These are phyloP conservation scores for Desmophyllum pertusum DNA, from an alignment of 92 coral and sea anemone species.

Conservation along the genomic window DNA sequence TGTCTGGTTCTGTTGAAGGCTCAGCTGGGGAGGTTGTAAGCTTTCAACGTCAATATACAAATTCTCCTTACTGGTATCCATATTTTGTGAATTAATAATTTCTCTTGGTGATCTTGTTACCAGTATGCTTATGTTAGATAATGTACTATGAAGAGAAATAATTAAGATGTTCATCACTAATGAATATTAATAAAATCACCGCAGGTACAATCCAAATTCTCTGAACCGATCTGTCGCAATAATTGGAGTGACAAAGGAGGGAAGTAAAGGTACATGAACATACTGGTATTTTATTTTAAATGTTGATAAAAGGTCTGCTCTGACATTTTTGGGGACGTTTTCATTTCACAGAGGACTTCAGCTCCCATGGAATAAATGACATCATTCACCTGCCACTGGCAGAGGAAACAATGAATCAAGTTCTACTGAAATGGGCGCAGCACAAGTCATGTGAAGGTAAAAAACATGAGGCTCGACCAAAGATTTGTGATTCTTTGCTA, in stretches of 20 bases:
- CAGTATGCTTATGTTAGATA: neutral
- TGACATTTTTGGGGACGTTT: neutral
- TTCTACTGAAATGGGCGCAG: conserved; percentile 79
- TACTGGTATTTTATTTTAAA: neutral
- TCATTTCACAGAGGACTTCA: conserved; percentile 44
- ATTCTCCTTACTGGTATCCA: neutral
- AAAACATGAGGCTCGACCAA: neutral
- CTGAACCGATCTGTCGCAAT: conserved; percentile 67
- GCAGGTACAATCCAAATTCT: conserved; percentile 67
- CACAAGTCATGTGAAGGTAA: conserved; percentile 66
- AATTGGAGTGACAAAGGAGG: conserved; percentile 65
- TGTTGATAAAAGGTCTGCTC: neutral
- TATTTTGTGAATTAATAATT: too few species aligned
- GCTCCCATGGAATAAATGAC: conserved; percentile 72
- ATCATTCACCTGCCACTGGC: conserved; percentile 63
- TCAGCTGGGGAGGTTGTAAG: too few species aligned
- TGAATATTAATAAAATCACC: neutral
- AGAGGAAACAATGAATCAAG: conserved; percentile 62
- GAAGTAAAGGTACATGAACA: conserved; percentile 20
- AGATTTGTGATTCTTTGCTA: too few species aligned
- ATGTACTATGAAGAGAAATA: neutral
- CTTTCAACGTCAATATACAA: neutral
- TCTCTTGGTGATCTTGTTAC: neutral
- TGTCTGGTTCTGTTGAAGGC: neutral
- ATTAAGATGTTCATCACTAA: neutral